A percentile compares a stretch with the other conserved stretches of the same genome.
These are phyloP conservation scores for Coendou prehensilis DNA, from an alignment of 2,797 vertebrate species.

Conservation along the genomic window DNA sequence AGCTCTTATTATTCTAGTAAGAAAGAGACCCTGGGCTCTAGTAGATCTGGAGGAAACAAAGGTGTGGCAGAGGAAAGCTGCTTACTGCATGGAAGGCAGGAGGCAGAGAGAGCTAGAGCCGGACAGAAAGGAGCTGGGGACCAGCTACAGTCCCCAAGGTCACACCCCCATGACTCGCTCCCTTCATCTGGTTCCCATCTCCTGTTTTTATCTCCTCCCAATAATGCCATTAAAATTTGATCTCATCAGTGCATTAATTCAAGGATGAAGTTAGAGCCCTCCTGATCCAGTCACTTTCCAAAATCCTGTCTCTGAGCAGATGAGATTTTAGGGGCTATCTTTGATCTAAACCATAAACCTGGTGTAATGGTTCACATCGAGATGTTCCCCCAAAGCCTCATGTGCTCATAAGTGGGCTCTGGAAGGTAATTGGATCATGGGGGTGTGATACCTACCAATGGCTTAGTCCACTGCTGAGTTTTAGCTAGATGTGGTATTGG, in stretches of 20 bases:
- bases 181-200: not conserved
- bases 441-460: not conserved
- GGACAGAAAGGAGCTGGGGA: not conserved
- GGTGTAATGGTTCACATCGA: not conserved
- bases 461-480: not conserved
- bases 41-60: not conserved
- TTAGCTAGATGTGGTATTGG: not conserved
- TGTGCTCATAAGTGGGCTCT: not conserved
- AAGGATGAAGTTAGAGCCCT: not conserved
- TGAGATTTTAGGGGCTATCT: not conserved
- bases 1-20: not conserved
- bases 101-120: not conserved
- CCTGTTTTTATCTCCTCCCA: not conserved
- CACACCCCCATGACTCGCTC: not conserved
- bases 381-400: not conserved
- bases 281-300: not conserved
- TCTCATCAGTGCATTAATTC: not conserved
- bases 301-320: not conserved
- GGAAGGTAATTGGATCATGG: not conserved
- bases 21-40: not conserved
- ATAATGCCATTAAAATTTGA: not conserved
- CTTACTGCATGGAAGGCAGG: not conserved
- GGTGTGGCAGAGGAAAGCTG: not conserved
- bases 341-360: not conserved
- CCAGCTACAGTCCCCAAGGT: not conserved